A percentile compares a stretch with the other conserved stretches of the same genome.
These are phyloP conservation scores for Trachymyrmex cornetzi DNA, from an alignment of 1,140 invertebrate genomes.

Conservation along the genomic window DNA sequence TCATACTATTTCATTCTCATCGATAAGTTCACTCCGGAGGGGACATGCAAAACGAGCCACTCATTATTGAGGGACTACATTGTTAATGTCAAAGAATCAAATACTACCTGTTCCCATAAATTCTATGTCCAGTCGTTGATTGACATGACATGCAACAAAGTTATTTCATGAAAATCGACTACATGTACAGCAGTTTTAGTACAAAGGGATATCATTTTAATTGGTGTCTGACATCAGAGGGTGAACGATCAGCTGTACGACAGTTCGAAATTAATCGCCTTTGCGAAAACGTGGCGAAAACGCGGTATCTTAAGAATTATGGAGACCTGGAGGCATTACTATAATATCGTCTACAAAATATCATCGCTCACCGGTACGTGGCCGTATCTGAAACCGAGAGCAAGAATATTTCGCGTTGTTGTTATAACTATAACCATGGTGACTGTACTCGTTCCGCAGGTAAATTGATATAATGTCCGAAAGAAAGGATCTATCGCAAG, in stretches of 20 bases:
- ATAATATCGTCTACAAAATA: slow-evolving; percentile 10
- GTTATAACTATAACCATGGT: background rate
- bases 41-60: background rate
- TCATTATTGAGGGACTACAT: background rate
- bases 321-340: slow-evolving; percentile 13
- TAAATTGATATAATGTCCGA: background rate
- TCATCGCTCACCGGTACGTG: slow-evolving; percentile 19
- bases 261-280: background rate
- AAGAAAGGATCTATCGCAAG: background rate
- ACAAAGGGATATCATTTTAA: background rate
- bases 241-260: background rate
- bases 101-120: background rate
- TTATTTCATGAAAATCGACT: background rate
- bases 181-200: background rate
- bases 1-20: background rate
- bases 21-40: background rate
- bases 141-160: background rate
- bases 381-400: slow-evolving; percentile 40
- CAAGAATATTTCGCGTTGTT: background rate
- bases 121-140: background rate
- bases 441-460: slow-evolving; percentile 16
- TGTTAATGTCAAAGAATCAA: slow-evolving; percentile 19
- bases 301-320: background rate
- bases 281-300: background rate
- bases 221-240: background rate